A percentile compares a stretch with the other conserved stretches of the same genome.
Conservation (phyloP, 2,113 vertebrate species). For the Centropus unirufus region DNA sequence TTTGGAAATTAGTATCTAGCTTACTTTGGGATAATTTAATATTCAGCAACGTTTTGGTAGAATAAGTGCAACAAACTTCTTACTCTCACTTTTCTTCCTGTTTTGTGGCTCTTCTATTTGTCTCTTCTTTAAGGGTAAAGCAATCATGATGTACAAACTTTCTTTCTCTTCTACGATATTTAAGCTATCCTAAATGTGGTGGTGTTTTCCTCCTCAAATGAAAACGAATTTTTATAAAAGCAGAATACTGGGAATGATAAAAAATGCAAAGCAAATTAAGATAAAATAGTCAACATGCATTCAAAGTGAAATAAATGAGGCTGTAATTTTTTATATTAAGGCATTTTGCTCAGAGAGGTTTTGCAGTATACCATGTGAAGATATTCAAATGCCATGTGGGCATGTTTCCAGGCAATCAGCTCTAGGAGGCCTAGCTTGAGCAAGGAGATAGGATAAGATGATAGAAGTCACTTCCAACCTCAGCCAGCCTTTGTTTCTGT, state of each 20-base stretch:
- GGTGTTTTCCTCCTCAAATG: rapidly evolving
- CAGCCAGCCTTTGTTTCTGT: background rate
- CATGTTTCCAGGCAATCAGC: background rate
- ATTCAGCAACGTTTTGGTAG: background rate
- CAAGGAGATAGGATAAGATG: background rate
- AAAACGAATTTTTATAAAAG: background rate
- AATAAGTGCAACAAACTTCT: background rate
- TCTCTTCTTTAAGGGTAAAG: background rate
- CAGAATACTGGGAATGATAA: background rate
- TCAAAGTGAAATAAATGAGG: background rate
- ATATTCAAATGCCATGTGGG: background rate
- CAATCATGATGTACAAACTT: background rate
- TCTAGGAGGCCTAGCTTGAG: background rate
- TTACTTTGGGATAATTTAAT: background rate
- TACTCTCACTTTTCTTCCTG: background rate
- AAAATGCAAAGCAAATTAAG: background rate
- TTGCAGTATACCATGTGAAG: background rate
- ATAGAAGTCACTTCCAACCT: background rate
- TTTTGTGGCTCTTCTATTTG: background rate
- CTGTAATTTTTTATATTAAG: background rate
- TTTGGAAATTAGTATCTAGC: background rate
- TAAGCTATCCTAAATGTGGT: background rate
- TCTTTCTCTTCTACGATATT: background rate
- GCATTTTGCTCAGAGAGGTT: background rate
- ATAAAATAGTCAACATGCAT: background rate